These are phyloP conservation scores for Heliconius eleuchia DNA, from an alignment of 1,140 invertebrate species.

Conservation along the genomic window DNA sequence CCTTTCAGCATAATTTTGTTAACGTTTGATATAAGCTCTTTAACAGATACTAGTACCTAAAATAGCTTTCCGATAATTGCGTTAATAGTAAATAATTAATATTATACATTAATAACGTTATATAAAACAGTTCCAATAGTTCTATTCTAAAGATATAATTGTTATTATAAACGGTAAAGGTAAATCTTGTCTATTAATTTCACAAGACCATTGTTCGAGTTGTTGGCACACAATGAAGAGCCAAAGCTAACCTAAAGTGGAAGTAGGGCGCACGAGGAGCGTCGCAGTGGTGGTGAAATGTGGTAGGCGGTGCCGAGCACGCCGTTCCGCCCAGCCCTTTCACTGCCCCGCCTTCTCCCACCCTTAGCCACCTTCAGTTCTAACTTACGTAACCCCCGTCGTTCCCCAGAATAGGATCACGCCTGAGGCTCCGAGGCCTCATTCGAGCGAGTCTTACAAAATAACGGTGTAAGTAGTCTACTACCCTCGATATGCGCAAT, in stretches of 20 bases:
- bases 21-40: background rate
- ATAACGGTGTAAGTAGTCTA: constrained; percentile 23
- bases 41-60: background rate
- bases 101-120: background rate
- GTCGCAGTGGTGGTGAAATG: constrained; percentile 76
- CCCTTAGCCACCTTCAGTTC: constrained; percentile 64
- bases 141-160: constrained; percentile 23
- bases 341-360: constrained; percentile 71
- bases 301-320: constrained; percentile 72
- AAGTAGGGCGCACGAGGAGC: constrained; percentile 74
- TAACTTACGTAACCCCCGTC: constrained; percentile 59
- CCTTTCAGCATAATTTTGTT: constrained; percentile 65
- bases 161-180: constrained; percentile 41
- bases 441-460: constrained; percentile 41
- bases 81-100: background rate
- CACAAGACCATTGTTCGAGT: constrained; percentile 73
- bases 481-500: constrained; percentile 37
- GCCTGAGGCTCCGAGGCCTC: constrained; percentile 56
- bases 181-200: constrained; percentile 71
- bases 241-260: constrained; percentile 69
- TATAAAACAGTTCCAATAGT: background rate
- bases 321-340: constrained; percentile 78
- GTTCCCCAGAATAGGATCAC: constrained; percentile 58
- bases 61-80: background rate
- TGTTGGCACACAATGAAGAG: constrained; percentile 73